These are phyloP conservation scores for Garrulus glandarius DNA, from an alignment of 2,797 vertebrate species.

Conservation along the genomic window DNA sequence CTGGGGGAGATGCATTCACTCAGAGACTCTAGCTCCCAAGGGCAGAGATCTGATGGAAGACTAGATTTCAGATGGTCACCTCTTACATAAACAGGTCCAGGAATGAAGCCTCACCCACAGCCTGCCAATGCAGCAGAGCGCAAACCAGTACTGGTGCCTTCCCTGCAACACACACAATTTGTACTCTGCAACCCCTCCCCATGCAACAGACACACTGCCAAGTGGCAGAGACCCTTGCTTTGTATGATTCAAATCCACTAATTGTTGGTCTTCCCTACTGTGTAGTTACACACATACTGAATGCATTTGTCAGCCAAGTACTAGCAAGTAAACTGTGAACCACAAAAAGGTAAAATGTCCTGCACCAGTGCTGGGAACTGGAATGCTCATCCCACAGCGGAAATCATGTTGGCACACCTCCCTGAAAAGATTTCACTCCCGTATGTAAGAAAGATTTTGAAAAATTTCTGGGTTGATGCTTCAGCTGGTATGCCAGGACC, in stretches of 20 bases:
- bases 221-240: background rate
- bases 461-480: background rate
- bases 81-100: background rate
- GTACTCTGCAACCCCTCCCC: background rate
- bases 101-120: background rate
- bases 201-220: background rate
- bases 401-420: background rate
- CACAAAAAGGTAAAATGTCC: slow-evolving; percentile 18
- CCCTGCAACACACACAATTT: background rate
- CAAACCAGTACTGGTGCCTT: background rate
- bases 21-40: background rate
- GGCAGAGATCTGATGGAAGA: background rate
- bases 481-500: background rate
- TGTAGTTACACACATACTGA: background rate
- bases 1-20: background rate
- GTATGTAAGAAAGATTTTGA: background rate
- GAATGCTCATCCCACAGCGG: background rate
- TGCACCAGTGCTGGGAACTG: background rate
- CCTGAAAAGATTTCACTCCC: background rate
- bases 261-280: background rate
- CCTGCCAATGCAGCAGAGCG: background rate
- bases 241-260: slow-evolving; percentile 50
- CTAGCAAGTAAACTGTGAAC: background rate
- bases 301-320: slow-evolving; percentile 22
- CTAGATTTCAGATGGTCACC: background rate